phyloP scores from a whole-genome alignment of 2,113 vertebrate genomes.

The Daubentonia madagascariensis region DNA sequence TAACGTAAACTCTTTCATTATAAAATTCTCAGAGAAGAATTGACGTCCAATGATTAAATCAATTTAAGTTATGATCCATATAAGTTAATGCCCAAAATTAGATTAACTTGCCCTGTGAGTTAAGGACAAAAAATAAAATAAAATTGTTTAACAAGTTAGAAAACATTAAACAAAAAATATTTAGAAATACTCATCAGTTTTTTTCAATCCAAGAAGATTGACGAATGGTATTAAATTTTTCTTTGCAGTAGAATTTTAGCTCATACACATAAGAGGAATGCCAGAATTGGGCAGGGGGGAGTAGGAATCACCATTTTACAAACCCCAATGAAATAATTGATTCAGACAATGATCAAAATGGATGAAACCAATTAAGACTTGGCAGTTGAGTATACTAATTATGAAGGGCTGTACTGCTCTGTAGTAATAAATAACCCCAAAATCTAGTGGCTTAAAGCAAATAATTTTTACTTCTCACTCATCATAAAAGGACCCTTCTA shows the following conservation, averaged over 20 bases:
- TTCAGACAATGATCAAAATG: neutral
- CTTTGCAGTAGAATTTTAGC: neutral
- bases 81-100: neutral
- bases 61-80: neutral
- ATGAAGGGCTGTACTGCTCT: neutral
- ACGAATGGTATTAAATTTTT: neutral
- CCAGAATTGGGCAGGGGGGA: neutral
- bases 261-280: neutral
- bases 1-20: neutral
- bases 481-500: neutral
- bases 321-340: neutral
- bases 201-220: neutral
- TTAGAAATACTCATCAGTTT: neutral
- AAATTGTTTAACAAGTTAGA: neutral
- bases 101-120: neutral
- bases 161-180: neutral
- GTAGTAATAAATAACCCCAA: neutral
- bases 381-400: neutral
- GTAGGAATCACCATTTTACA: neutral
- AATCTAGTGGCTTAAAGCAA: neutral
- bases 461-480: neutral
- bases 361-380: neutral
- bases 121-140: neutral
- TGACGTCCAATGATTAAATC: neutral
- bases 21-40: neutral